Conservation (phyloP, 1,140 invertebrate species). For the Xylocopa sonorina region DNA sequence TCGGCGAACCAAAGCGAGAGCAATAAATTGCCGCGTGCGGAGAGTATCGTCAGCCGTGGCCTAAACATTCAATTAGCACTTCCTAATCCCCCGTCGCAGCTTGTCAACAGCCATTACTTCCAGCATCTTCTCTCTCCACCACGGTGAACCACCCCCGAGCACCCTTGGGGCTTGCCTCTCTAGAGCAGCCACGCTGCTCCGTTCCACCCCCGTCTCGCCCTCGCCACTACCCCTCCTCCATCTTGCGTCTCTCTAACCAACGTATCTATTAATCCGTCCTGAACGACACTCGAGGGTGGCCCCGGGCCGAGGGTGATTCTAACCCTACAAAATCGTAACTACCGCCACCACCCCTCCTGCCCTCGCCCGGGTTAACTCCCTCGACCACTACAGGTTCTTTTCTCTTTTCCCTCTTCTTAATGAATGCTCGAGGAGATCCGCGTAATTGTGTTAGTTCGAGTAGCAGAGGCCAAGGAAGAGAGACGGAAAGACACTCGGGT, state of each 20-base stretch:
- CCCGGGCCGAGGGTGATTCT: conserved; percentile 60
- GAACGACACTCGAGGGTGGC: conserved; percentile 80
- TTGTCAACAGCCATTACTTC: conserved; percentile 82
- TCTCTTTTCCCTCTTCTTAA: conserved; percentile 68
- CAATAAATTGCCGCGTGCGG: conserved; percentile 57
- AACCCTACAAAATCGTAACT: conserved; percentile 76
- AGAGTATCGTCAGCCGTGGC: conserved; percentile 13
- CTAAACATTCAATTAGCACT: conserved; percentile 83
- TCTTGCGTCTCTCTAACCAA: conserved; percentile 68
- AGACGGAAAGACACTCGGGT: background rate
- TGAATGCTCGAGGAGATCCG: conserved; percentile 73
- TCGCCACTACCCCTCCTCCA: conserved; percentile 34
- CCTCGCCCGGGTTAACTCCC: conserved; percentile 53
- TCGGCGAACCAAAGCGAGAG: background rate
- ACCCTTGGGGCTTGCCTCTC: conserved; percentile 57
- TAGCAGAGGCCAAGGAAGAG: conserved; percentile 39
- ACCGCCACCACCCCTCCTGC: too few relatives aligned
- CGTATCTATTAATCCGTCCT: conserved; percentile 81
- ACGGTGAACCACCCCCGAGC: conserved; percentile 54
- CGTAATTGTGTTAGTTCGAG: conserved; percentile 78
- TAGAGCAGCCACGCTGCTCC: conserved; percentile 44
- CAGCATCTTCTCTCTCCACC: conserved; percentile 78
- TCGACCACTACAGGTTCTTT: conserved; percentile 65
- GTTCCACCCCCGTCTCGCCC: conserved; percentile 42
- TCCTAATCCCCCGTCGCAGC: conserved; percentile 79